A percentile compares a stretch with the other conserved stretches of the same genome.
Conservation (phyloP, 1,140 invertebrate species). For the Drosophila rufa region DNA sequence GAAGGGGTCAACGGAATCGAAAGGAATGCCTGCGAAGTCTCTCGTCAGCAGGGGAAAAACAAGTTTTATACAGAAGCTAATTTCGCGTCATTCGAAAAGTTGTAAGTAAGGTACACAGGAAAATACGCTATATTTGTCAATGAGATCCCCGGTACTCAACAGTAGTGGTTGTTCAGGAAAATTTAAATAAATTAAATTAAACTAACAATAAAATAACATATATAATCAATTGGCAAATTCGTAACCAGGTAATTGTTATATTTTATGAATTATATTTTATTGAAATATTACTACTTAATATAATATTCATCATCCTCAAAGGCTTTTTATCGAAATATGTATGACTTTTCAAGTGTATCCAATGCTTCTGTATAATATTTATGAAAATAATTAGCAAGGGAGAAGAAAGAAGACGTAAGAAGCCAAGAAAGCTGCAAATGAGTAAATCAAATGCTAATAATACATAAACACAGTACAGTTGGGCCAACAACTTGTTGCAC, state of each 20-base stretch:
- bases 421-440: constrained; percentile 40
- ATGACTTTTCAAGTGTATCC: not conserved
- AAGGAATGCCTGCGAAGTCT: constrained; percentile 23
- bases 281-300: not conserved
- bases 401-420: not conserved
- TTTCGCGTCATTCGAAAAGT: constrained; percentile 41
- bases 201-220: not conserved
- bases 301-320: not conserved
- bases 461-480: constrained; percentile 35
- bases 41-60: constrained; percentile 9
- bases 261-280: too few relatives aligned
- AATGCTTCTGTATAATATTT: constrained; percentile 45
- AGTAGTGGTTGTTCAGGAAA: not conserved
- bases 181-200: not conserved
- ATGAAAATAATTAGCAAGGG: constrained; percentile 11
- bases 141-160: not conserved
- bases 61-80: constrained; percentile 33
- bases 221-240: not conserved
- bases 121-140: not conserved
- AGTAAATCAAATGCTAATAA: constrained; percentile 53
- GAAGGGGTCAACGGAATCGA: constrained; percentile 37
- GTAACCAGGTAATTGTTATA: not conserved
- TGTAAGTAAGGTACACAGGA: constrained; percentile 29
- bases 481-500: constrained; percentile 57
- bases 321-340: not conserved